Conservation (phyloP, 2,113 vertebrate genomes). For the Plestiodon gilberti region DNA sequence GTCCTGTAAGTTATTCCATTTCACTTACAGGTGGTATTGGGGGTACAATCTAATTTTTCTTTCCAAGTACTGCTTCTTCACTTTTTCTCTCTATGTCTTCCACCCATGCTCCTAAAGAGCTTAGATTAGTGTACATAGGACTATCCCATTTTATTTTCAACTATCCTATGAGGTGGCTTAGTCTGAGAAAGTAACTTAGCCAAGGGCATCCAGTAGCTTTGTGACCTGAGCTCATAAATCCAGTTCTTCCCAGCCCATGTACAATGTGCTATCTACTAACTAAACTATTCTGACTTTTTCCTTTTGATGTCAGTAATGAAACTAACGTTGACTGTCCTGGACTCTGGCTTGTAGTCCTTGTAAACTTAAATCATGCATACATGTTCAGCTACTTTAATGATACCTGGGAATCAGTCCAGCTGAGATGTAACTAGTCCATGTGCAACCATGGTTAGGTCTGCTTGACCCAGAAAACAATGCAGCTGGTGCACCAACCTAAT, state of each 20-base stretch:
- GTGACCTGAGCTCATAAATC: neutral
- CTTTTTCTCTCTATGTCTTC: neutral
- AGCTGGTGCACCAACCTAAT: too few relatives aligned
- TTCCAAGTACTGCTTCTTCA: neutral
- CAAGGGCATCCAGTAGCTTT: neutral
- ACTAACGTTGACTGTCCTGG: neutral
- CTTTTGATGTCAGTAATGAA: neutral
- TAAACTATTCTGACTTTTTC: neutral
- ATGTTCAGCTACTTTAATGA: neutral
- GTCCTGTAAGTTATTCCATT: constrained; percentile 79
- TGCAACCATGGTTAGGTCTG: too few relatives aligned
- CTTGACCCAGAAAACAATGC: too few relatives aligned
- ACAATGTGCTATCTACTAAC: neutral
- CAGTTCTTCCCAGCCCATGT: neutral
- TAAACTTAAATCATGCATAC: neutral
- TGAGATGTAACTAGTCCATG: too few relatives aligned
- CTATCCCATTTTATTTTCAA: neutral
- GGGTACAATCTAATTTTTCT: neutral
- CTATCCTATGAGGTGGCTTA: neutral
- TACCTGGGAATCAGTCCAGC: neutral
- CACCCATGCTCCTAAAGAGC: neutral
- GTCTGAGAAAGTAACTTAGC: neutral
- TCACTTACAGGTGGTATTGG: neutral
- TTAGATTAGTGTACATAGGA: neutral
- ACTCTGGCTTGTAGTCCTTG: neutral